Evolutionary conservation across 2,797 vertebrate genomes (phyloP).

Genomic region (Propithecus perrieri): DNA sequence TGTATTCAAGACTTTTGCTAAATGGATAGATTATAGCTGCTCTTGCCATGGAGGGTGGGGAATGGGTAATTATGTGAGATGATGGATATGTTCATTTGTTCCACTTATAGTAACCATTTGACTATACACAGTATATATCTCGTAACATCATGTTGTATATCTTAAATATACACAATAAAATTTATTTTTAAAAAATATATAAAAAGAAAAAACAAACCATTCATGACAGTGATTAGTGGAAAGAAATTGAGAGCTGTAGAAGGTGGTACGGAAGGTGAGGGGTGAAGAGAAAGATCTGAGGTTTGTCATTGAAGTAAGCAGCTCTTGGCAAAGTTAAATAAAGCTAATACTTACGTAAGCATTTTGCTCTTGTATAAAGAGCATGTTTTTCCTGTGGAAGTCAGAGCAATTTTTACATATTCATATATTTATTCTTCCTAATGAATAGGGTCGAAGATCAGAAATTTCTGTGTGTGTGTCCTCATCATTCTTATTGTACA

Average conservation of each 20-base stretch:
- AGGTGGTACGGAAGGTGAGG: background rate
- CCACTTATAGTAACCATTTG: background rate
- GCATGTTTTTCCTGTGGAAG: background rate
- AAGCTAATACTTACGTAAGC: background rate
- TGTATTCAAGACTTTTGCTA: background rate
- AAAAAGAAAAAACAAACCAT: background rate
- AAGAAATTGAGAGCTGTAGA: background rate
- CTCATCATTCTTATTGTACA: background rate
- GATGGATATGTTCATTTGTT: background rate
- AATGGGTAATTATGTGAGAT: background rate
- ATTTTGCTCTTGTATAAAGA: background rate
- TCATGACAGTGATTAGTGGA: background rate
- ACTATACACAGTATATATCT: background rate
- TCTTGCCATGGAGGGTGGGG: background rate
- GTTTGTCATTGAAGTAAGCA: background rate
- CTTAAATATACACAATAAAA: background rate
- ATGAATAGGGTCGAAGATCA: background rate
- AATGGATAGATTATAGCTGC: background rate
- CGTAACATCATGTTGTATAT: background rate
- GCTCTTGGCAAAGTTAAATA: background rate
- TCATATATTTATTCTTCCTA: background rate
- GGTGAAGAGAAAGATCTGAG: background rate
- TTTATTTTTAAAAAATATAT: background rate
- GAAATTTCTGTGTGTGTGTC: background rate
- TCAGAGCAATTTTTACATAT: constrained; percentile 18